Evolutionary conservation across 1,140 invertebrate species (phyloP).

Genomic region (Mesaphorura yosii): DNA sequence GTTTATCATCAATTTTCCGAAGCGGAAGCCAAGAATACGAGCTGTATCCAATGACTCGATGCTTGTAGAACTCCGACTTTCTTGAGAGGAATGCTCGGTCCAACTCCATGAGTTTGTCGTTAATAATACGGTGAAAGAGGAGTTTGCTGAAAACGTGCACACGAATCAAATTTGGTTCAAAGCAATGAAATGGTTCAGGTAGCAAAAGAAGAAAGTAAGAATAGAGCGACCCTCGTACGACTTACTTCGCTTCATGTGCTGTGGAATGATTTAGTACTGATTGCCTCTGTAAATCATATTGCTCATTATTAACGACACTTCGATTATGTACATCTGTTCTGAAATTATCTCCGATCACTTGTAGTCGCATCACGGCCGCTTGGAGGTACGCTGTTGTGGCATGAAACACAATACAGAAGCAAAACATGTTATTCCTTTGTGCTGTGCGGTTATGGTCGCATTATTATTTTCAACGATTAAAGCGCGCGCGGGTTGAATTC

Average conservation of each 20-base stretch:
- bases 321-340: conserved; percentile 30
- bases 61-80: conserved; percentile 26
- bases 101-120: conserved; percentile 28
- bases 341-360: conserved; percentile 31
- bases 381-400: conserved; percentile 27
- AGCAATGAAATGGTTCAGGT: no score
- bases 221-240: no score
- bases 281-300: no score
- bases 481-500: background rate
- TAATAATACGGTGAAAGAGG: conserved; percentile 29
- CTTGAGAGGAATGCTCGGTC: conserved; percentile 27
- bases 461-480: background rate
- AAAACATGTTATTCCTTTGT: background rate
- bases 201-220: no score
- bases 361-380: conserved; percentile 30
- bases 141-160: conserved; percentile 16
- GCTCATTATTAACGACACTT: conserved; percentile 6
- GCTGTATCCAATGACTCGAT: conserved; percentile 25
- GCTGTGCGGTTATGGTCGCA: background rate
- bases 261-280: no score
- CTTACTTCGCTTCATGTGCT: conserved; percentile 1
- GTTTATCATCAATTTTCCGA: no score
- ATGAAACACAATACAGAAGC: conserved; percentile 2
- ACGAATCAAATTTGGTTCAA: no score
- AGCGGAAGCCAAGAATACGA: conserved; percentile 5